Evolutionary conservation across 2,113 vertebrate species (phyloP), one percentile per base, ranked within the genome.

Genomic region (Pachycephala philippinensis): DNA sequence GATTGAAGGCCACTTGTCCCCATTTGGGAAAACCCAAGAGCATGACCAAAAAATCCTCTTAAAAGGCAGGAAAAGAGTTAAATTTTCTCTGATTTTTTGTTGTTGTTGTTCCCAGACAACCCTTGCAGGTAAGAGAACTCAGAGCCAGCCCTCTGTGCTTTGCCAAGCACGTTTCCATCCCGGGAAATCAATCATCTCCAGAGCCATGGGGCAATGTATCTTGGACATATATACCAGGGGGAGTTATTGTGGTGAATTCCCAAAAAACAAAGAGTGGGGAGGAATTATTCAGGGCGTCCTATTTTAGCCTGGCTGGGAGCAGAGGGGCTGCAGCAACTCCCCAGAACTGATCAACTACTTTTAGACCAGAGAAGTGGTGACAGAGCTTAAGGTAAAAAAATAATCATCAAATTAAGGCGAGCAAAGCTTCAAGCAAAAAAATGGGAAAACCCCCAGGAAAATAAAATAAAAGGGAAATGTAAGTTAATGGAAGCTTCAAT

Each of bases 291-390:
- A 94, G 93, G 94, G 42, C 33, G 52, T 81, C 80, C 75, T 50
- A 44, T 86, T 93, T 91, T 84, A 95, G 79, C 31, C 16, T 88
- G 88, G 44, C 94, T 93, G 94, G 75, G 72, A 96, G 88, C 87
- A 91, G 71, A n/a, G 87, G 69, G 89, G 69, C 76, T 89, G 72
- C 60, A 68, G 47, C 49, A 69, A 47, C 66, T 89, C 82, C 19
- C 3, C 26, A 71, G 90, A 95, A 84, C 57, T 93, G 93, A 96
- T 98, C 95, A 97, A 72, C 63, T 92, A 42, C 87, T 97, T 97
- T 98, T 95, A 97, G 97, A 97, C 39, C 69, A 91, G 74, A 97
- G 79, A 61, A 17, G 57, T 74, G 64, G 77, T 24, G 82, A 96
- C 75, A 77, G 79, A 37, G 16, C 72, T 97, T 89, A 94, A 97